A percentile compares a stretch with the other conserved stretches of the same genome.
Conservation (phyloP, 2,797 vertebrate species). For the Microctenopoma steveboyesi region DNA sequence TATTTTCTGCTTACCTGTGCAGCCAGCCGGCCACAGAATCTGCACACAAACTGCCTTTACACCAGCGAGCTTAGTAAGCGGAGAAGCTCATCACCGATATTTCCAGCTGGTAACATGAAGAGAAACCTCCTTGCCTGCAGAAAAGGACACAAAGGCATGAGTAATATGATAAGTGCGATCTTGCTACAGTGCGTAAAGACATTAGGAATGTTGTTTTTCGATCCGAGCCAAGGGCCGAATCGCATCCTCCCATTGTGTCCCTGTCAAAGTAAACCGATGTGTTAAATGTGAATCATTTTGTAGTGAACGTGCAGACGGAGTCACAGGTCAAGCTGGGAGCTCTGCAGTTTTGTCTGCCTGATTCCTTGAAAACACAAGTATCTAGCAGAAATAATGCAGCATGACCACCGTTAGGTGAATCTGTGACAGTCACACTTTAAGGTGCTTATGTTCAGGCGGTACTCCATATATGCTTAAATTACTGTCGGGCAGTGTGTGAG, state of each 20-base stretch:
- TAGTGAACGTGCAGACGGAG: conserved; percentile 30
- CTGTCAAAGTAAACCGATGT: conserved; percentile 58
- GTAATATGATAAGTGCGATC: conserved; percentile 66
- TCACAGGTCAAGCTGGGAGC: conserved; percentile 57
- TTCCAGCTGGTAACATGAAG: conserved; percentile 78
- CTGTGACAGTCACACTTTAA: conserved; percentile 35
- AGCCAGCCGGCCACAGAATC: conserved; percentile 73
- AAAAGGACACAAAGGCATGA: conserved; percentile 73
- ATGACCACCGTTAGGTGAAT: conserved; percentile 21
- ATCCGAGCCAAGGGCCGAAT: conserved; percentile 53
- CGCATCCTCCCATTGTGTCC: conserved; percentile 67
- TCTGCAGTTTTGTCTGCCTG: conserved; percentile 60
- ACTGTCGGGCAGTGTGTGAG: conserved; percentile 9
- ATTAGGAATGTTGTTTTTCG: conserved; percentile 68
- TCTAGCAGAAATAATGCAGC: conserved; percentile 34
- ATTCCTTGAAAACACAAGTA: conserved; percentile 32
- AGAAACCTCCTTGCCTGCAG: conserved; percentile 73
- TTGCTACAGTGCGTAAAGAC: conserved; percentile 62
- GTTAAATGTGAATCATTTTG: conserved; percentile 58
- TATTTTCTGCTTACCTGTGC: conserved; percentile 84
- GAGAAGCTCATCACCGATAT: conserved; percentile 75
- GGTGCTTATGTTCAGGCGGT: conserved; percentile 36
- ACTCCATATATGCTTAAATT: conserved; percentile 17
- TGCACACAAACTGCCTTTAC: conserved; percentile 74
- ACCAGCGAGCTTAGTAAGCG: conserved; percentile 68